Conservation (phyloP, 1,140 invertebrate genomes). For the Nixonia krombeini region DNA sequence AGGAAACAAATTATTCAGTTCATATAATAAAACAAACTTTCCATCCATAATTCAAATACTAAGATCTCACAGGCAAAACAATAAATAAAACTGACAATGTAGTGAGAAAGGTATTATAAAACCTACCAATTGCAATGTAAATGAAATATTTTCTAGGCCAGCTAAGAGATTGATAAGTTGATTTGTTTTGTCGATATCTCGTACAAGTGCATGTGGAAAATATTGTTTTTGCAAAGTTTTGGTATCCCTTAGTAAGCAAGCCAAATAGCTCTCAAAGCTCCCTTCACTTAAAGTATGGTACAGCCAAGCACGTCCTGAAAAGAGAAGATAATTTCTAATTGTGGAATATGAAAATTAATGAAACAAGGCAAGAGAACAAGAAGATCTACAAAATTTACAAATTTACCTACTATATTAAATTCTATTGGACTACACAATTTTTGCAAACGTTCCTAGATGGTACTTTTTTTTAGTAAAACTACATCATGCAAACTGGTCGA, state of each 20-base stretch:
- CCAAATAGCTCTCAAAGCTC: slow-evolving; percentile 70
- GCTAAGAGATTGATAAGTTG: slow-evolving; percentile 71
- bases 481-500: too few relatives aligned
- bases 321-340: not conserved
- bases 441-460: too few relatives aligned
- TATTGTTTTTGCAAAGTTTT: slow-evolving; percentile 68
- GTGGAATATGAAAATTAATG: not conserved
- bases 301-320: slow-evolving; percentile 70
- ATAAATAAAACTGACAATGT: not conserved
- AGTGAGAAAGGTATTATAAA: slow-evolving; percentile 8
- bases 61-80: too few relatives aligned
- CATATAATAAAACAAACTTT: too few relatives aligned
- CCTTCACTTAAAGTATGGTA: slow-evolving; percentile 71
- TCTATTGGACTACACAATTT: too few relatives aligned
- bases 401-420: too few relatives aligned
- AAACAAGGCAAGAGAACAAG: too few relatives aligned
- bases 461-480: too few relatives aligned
- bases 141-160: slow-evolving; percentile 71
- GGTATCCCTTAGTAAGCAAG: slow-evolving; percentile 65
- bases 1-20: too few relatives aligned
- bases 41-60: too few relatives aligned
- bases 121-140: slow-evolving; percentile 68
- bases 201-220: slow-evolving; percentile 66
- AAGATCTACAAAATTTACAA: too few relatives aligned
- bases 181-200: slow-evolving; percentile 68